phyloP scores from a whole-genome alignment of 2,113 vertebrate genomes.

The Thymallus thymallus region DNA sequence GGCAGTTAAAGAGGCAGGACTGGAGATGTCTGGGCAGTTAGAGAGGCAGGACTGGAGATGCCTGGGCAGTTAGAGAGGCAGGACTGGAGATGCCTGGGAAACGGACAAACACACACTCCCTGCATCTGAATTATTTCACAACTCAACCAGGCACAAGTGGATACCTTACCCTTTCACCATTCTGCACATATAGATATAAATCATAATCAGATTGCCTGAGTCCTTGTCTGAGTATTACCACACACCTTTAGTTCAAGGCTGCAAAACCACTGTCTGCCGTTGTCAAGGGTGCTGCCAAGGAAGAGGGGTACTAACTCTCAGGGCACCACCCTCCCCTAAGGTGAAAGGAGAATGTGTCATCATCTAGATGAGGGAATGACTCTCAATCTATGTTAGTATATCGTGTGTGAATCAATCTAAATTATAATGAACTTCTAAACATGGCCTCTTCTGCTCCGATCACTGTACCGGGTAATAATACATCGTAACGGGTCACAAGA shows the following conservation, averaged over 20 bases:
- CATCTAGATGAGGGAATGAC: no score
- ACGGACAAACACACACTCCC: conserved; percentile 1
- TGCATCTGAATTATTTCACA: conserved; percentile 66
- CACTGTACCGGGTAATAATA: no score
- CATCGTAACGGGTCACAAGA: not conserved
- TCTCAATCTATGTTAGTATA: no score
- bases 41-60: no score
- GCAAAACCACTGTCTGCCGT: not conserved
- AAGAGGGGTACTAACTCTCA: not conserved
- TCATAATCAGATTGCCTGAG: conserved; percentile 61
- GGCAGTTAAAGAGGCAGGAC: no score
- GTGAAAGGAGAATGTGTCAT: not conserved
- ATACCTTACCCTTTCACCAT: conserved; percentile 52
- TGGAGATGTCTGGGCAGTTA: conserved; percentile 65
- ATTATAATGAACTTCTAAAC: no score
- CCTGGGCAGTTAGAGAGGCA: conserved; percentile 69
- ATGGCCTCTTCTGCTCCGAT: no score
- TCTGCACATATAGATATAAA: conserved; percentile 53
- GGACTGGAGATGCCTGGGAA: conserved; percentile 59
- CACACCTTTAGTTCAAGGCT: conserved; percentile 5
- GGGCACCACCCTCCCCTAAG: not conserved
- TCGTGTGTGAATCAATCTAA: no score
- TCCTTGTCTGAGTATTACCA: not conserved
- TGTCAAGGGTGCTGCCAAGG: not conserved
- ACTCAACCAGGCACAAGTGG: conserved; percentile 58